phyloP scores from a whole-genome alignment of 2,888 invertebrate genomes.

The Balanococcus diminutus region DNA sequence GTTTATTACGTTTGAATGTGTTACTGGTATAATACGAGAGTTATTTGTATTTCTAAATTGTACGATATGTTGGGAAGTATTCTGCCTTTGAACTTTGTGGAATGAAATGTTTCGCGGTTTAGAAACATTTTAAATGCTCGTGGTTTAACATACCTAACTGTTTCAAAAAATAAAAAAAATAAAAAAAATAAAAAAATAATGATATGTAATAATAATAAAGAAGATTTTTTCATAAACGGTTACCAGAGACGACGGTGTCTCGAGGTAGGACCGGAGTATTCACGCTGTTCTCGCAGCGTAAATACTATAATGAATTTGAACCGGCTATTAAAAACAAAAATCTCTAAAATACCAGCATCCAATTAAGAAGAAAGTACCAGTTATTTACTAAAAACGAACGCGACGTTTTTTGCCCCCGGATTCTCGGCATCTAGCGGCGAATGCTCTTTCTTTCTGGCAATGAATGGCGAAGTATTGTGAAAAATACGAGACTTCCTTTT shows the following conservation, averaged over 20 bases:
- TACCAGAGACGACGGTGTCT: not conserved
- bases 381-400: constrained; percentile 44
- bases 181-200: too few species aligned
- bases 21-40: not conserved
- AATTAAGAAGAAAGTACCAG: constrained; percentile 46
- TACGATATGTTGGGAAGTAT: not conserved
- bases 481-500: constrained; percentile 48
- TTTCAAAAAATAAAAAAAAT: too few species aligned
- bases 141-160: too few species aligned
- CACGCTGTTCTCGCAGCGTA: too few species aligned
- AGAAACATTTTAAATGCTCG: not conserved
- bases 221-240: not conserved
- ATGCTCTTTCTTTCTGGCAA: not conserved
- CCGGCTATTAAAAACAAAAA: constrained; percentile 45
- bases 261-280: not conserved
- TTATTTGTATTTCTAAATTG: not conserved
- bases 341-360: constrained; percentile 50
- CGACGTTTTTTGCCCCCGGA: constrained; percentile 30
- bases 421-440: not conserved
- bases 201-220: too few species aligned
- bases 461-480: constrained; percentile 47
- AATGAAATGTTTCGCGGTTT: too few species aligned
- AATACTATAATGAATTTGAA: constrained; percentile 14
- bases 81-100: too few species aligned
- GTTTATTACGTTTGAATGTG: constrained; percentile 32